Conservation (phyloP, 2,797 vertebrate genomes). For the Gymnothorax javanicus region DNA sequence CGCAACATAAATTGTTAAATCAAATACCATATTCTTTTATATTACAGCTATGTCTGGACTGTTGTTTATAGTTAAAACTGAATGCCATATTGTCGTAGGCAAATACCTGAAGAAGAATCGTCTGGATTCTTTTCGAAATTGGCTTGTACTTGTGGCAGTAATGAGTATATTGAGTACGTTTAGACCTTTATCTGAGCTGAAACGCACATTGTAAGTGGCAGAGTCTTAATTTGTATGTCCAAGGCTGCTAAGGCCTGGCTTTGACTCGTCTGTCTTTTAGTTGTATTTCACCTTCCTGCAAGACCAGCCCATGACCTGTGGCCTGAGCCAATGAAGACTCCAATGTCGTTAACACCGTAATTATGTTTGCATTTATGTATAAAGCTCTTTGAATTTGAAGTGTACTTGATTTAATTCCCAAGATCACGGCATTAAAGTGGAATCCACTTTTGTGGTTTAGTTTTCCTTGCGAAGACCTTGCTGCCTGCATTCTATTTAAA, state of each 20-base stretch:
- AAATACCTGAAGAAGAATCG: not conserved
- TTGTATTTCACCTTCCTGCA: not conserved
- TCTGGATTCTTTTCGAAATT: no score
- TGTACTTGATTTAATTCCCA: slow-evolving; percentile 18
- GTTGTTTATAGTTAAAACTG: not conserved
- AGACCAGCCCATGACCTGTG: not conserved
- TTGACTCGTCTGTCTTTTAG: not conserved
- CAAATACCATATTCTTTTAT: not conserved
- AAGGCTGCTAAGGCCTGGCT: not conserved
- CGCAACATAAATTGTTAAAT: not conserved
- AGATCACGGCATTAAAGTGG: slow-evolving; percentile 54
- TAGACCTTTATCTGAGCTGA: not conserved
- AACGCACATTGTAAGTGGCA: not conserved
- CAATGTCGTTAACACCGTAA: not conserved
- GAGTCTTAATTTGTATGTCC: not conserved
- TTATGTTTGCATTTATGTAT: slow-evolving; percentile 9
- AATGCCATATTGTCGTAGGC: not conserved
- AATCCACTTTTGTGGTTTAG: slow-evolving; percentile 65
- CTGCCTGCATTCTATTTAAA: slow-evolving; percentile 62
- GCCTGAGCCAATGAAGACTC: not conserved
- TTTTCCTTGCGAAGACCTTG: slow-evolving; percentile 69
- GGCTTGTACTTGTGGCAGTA: not conserved
- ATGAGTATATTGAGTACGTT: not conserved
- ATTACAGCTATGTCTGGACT: not conserved
- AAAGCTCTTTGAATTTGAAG: not conserved